Percentiles rank a stretch among this genome's conserved stretches.
These are phyloP conservation scores for Symphodus melops DNA, from an alignment of 2,113 vertebrate species.

Conservation along the genomic window DNA sequence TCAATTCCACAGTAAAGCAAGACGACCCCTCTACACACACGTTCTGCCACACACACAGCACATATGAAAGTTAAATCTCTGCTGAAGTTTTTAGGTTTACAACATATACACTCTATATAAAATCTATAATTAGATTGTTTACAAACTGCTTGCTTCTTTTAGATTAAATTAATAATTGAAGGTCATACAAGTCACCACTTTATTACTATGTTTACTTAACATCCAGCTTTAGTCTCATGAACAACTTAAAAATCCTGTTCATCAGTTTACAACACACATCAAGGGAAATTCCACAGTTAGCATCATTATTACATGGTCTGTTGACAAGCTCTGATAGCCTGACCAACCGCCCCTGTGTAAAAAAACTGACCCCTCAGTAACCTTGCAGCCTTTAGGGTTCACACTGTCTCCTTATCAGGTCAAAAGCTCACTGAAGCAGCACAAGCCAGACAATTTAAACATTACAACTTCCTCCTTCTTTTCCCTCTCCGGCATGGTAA, in stretches of 20 bases:
- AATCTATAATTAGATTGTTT: no score
- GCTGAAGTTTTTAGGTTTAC: no score
- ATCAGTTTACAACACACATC: neutral
- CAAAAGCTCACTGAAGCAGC: constrained; percentile 31
- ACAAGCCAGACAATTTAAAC: constrained; percentile 8
- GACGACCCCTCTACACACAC: constrained; percentile 22
- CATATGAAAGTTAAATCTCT: no score
- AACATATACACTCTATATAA: no score
- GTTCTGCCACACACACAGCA: constrained; percentile 20
- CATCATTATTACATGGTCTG: neutral
- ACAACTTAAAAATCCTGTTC: neutral
- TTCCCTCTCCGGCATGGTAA: neutral
- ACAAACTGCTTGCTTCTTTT: no score
- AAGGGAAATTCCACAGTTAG: neutral
- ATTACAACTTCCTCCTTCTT: constrained; percentile 26
- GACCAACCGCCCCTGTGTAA: constrained; percentile 13
- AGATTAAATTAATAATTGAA: no score
- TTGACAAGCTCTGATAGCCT: constrained; percentile 20
- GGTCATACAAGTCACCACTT: no score
- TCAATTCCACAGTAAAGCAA: constrained; percentile 34
- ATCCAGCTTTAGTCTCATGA: no score
- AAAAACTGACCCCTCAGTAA: constrained; percentile 51
- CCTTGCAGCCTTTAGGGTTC: constrained; percentile 16
- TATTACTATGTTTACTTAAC: no score
- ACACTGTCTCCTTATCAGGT: constrained; percentile 53